A percentile compares a stretch with the other conserved stretches of the same genome.
Conservation (phyloP, 2,888 invertebrate genomes). For the Sphaerophoria taeniata region DNA sequence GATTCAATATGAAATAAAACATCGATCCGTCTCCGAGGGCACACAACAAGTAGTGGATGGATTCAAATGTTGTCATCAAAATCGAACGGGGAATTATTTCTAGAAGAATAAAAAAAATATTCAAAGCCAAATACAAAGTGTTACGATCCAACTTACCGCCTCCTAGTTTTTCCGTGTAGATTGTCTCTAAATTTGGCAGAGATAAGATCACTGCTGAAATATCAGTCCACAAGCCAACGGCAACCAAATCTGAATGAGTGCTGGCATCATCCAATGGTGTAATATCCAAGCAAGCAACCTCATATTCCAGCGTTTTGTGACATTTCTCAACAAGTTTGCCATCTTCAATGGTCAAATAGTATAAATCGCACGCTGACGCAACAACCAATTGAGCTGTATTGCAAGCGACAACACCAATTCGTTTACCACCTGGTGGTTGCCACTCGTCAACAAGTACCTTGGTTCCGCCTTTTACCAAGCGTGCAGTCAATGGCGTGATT, state of each 20-base stretch:
- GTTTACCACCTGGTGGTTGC: slow-evolving; percentile 88
- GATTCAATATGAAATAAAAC: slow-evolving; percentile 96
- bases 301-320: slow-evolving; percentile 92
- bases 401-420: slow-evolving; percentile 95
- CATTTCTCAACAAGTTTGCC: slow-evolving; percentile 87
- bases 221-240: slow-evolving; percentile 98
- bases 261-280: slow-evolving; percentile 89
- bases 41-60: slow-evolving; percentile 93
- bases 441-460: slow-evolving; percentile 88
- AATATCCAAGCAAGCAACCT: slow-evolving; percentile 98
- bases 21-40: slow-evolving; percentile 99
- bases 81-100: slow-evolving; percentile 99
- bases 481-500: slow-evolving; percentile 89
- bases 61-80: slow-evolving; percentile 96
- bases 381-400: slow-evolving; percentile 90
- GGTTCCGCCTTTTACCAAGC: slow-evolving; percentile 87
- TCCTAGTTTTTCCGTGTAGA: slow-evolving; percentile 93
- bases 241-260: slow-evolving; percentile 88
- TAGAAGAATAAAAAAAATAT: slow-evolving; percentile 81
- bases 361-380: slow-evolving; percentile 94
- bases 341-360: slow-evolving; percentile 89
- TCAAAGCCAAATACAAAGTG: not conserved
- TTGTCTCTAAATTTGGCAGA: slow-evolving; percentile 90
- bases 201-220: slow-evolving; percentile 94
- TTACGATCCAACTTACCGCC: slow-evolving; percentile 85